Base-by-base conservation (phyloP, 2,797 vertebrate genomes). In the Lemur catta region DNA sequence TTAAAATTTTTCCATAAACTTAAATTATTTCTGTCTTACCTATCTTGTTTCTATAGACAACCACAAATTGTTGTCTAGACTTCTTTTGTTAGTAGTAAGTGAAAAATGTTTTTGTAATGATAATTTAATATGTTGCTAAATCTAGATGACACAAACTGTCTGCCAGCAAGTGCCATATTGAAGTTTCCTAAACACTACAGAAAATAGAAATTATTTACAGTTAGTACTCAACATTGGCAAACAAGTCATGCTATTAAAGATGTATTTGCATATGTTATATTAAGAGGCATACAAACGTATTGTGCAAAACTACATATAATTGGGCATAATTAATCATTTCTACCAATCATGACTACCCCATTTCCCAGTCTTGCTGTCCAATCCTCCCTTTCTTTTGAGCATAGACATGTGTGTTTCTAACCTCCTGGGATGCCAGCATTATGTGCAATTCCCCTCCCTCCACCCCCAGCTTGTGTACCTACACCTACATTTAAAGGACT, bases 191-290 rank as follows among this genome's bases (percentile, higher is more conserved):
- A 98, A 98, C 81, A 97, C 75, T 97, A 94, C 88, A 96, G 94
- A 98, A 98, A 98, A 97, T 95, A 97, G 96, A 98, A 97, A 95
- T 97, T 98, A 97, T 97, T 98, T 98, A 98, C 96, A 95, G 93
- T 96, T 95, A 94, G 84, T n/a, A 97, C 74, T 93, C 95, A 97
- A 96, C 91, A 97, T 96, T 98, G 98, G 97, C 98, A 98, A 97
- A 98, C 96, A 98, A 97, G 81, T 94, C 74, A 95, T 92, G 93
- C 85, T 95, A 97, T 97, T 98, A 97, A 96, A 97, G 96, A 97
- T 96, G 90, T 91, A 97, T 97, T 97, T 98, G 95, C 97, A 97
- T 97, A 97, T 98, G 97, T 96, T 97, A 85, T 86, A 97, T 96
- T 95, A 97, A 95, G 87, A 97, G n/a, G 65, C 80, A 93, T 93